These are phyloP conservation scores for Frankliniella intonsa DNA, from an alignment of 2,888 invertebrate species.

Conservation along the genomic window DNA sequence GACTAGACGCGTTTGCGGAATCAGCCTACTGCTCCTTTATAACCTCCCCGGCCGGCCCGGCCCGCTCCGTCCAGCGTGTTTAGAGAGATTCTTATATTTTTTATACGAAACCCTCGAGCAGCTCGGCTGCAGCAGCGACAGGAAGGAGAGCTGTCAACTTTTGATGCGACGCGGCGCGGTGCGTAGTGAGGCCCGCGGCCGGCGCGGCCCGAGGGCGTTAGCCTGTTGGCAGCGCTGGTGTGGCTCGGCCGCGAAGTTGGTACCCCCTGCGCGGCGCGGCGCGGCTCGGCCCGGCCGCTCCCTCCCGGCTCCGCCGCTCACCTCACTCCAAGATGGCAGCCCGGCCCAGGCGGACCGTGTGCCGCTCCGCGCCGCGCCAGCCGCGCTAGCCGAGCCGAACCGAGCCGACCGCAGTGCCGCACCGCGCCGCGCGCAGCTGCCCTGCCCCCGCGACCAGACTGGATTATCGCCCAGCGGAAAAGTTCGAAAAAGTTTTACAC, in stretches of 20 bases:
- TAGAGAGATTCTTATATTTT: no score
- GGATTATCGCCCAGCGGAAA: background rate
- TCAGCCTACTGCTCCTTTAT: background rate
- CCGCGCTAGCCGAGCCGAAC: constrained; percentile 4
- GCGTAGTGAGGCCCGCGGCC: background rate
- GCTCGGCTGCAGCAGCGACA: no score
- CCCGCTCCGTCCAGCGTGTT: no score
- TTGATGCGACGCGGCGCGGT: background rate
- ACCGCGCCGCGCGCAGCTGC: background rate
- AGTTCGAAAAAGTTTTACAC: background rate
- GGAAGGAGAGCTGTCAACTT: no score
- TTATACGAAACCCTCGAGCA: no score
- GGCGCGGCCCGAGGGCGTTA: background rate
- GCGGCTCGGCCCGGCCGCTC: background rate
- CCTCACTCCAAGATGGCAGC: constrained; percentile 14
- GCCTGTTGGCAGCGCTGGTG: constrained; percentile 10
- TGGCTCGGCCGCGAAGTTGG: background rate
- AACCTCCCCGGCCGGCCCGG: no score
- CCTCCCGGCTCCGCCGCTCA: background rate
- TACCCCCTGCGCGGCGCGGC: background rate
- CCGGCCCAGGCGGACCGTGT: background rate
- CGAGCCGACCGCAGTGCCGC: background rate
- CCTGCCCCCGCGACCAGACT: background rate
- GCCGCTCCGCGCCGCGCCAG: background rate
- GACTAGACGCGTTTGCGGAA: no score